Percentiles rank a stretch among this genome's conserved stretches.
Evolutionary conservation across 2,113 vertebrate genomes (phyloP).

Genomic region (Hipposideros armiger): DNA sequence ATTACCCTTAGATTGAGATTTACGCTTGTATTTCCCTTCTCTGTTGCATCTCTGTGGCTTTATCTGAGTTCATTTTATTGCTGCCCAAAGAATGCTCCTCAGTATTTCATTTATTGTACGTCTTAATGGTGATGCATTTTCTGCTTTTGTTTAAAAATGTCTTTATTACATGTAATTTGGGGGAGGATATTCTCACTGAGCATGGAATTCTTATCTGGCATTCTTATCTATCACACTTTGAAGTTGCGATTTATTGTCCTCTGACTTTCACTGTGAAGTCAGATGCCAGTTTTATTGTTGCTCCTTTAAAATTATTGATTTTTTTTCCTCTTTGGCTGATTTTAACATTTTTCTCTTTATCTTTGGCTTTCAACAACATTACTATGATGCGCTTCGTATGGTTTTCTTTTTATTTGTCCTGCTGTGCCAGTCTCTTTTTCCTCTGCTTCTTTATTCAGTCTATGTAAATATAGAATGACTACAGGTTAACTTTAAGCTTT

Average conservation of each 20-base stretch:
- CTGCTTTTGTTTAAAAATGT: conserved; percentile 31
- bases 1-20: conserved; percentile 9
- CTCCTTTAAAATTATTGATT: conserved; percentile 31
- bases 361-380: conserved; percentile 30
- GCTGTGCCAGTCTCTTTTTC: background rate
- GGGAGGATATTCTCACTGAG: background rate
- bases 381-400: background rate
- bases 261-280: background rate
- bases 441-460: conserved; percentile 37
- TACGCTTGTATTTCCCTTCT: background rate
- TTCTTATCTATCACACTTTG: conserved; percentile 48
- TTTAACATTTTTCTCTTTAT: conserved; percentile 23
- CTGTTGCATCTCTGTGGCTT: conserved; percentile 5
- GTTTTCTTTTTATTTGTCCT: conserved; percentile 6
- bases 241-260: background rate
- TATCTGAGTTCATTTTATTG: conserved; percentile 33
- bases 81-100: background rate
- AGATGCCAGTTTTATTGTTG: conserved; percentile 38
- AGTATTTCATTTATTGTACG: background rate
- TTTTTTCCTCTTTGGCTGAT: conserved; percentile 1
- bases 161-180: background rate
- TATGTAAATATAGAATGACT: conserved; percentile 22
- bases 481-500: conserved; percentile 25
- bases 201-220: background rate
- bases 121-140: background rate